These are phyloP conservation scores for Apodemia mormo DNA, from an alignment of 2,888 invertebrate species.

Conservation along the genomic window DNA sequence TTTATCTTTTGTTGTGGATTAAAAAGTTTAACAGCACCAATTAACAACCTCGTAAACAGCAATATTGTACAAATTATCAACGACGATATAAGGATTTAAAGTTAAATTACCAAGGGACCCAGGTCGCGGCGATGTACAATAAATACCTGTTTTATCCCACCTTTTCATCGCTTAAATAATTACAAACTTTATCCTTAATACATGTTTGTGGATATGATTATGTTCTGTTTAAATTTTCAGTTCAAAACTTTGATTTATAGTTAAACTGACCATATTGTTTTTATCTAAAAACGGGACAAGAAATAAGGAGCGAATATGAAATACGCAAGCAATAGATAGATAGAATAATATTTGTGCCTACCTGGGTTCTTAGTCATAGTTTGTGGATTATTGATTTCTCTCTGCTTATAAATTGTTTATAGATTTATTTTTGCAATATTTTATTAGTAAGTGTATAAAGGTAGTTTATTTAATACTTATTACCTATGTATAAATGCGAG, in stretches of 20 bases:
- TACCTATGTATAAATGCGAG: too few relatives aligned
- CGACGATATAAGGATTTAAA: slow-evolving; percentile 22
- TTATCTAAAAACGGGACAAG: too few relatives aligned
- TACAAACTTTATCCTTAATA: neutral
- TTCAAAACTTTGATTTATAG: neutral
- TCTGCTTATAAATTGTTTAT: too few relatives aligned
- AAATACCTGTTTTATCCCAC: slow-evolving; percentile 54
- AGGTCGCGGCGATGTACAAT: slow-evolving; percentile 48
- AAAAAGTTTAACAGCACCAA: slow-evolving; percentile 1
- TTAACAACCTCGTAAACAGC: slow-evolving; percentile 11
- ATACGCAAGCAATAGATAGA: too few relatives aligned
- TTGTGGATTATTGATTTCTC: too few relatives aligned
- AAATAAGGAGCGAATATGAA: too few relatives aligned
- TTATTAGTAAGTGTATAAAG: too few relatives aligned
- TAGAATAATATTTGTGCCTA: too few relatives aligned
- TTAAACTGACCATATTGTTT: too few relatives aligned
- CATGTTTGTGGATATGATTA: neutral
- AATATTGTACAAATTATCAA: slow-evolving; percentile 18
- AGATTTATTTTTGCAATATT: too few relatives aligned
- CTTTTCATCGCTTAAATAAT: slow-evolving; percentile 69
- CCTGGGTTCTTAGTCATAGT: too few relatives aligned
- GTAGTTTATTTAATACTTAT: too few relatives aligned
- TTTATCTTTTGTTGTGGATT: slow-evolving; percentile 9
- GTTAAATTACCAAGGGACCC: slow-evolving; percentile 41
- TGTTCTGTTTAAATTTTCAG: neutral